phyloP scores from a whole-genome alignment of 2,888 invertebrate species.

The Dynastes hyllus region DNA sequence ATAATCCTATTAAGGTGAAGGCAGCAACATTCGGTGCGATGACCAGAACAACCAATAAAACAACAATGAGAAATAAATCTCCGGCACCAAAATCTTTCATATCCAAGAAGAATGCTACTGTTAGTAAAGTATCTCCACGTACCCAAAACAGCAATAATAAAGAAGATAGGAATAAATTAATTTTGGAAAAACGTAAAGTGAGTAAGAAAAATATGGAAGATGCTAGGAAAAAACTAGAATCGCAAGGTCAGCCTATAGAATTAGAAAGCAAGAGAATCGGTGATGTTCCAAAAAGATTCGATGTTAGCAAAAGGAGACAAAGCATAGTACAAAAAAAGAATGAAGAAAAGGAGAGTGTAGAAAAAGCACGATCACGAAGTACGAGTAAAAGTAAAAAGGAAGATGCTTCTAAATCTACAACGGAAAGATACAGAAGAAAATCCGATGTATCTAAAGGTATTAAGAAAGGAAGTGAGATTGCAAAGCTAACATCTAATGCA shows the following conservation, averaged over 20 bases:
- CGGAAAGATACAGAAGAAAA: slow-evolving; percentile 47
- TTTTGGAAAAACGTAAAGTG: slow-evolving; percentile 50
- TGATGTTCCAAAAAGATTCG: slow-evolving; percentile 28
- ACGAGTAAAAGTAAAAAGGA: slow-evolving; percentile 13
- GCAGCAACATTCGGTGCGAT: slow-evolving; percentile 53
- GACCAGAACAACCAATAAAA: slow-evolving; percentile 31
- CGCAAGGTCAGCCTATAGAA: slow-evolving; percentile 39
- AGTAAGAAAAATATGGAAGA: slow-evolving; percentile 37
- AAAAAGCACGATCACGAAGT: slow-evolving; percentile 18
- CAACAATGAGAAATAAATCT: slow-evolving; percentile 18
- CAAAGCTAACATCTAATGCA: slow-evolving; percentile 1
- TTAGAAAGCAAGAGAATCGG: slow-evolving; percentile 37
- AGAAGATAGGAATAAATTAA: slow-evolving; percentile 48
- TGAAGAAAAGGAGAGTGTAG: slow-evolving; percentile 7
- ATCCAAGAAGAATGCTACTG: slow-evolving; percentile 18
- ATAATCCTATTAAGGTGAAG: slow-evolving; percentile 52
- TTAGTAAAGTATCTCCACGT: slow-evolving; percentile 35
- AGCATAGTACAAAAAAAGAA: slow-evolving; percentile 19
- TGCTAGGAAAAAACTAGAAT: slow-evolving; percentile 26
- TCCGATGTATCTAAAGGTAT: slow-evolving; percentile 36
- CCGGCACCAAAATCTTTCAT: slow-evolving; percentile 37
- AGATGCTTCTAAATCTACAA: slow-evolving; percentile 26
- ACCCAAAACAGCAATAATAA: slow-evolving; percentile 44
- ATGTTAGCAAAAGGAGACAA: slow-evolving; percentile 13
- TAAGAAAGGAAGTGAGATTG: slow-evolving; percentile 30